Evolutionary conservation across 2,797 vertebrate species (phyloP), one percentile per base, ranked within the genome.

Genomic region (Knipowitschia caucasica): DNA sequence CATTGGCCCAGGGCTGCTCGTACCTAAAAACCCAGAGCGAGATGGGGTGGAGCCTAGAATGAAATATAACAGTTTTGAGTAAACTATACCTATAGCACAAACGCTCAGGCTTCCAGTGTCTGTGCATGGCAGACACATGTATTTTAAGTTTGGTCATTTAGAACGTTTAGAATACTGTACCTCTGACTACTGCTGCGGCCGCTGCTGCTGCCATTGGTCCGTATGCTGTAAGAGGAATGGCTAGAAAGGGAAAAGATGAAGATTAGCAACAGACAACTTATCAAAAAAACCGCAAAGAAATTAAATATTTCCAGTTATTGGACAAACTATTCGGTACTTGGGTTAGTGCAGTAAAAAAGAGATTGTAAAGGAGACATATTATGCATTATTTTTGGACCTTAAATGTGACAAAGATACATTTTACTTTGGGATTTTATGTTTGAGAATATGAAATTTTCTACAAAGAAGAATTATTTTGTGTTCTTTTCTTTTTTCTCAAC

Each of bases 1-100:
- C 94, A 99, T 98, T 1, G 96, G 95, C 43, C 96, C 97, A 0
- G 97, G 97, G 82, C 97, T 99, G 89, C 94, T 99, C 42, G 97
- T 96, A 62, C 97, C 94, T 82, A 98, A 90, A 82, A 98, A 99
- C 30, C 95, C 96, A 78, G 96, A 88, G 84, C 96, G 95, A 82
- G 93, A 95, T 2, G 94, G 93, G 62, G 89, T 93, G 44, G 95
- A 94, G 83, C 95, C 96, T 91, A 38, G 30, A 91, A 55, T 61
- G 68, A 56, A 53, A 45, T 11, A 18, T 46, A 15, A 47, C 26
- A 33, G 29, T 33, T 14, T 14, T 27, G 34, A 36, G 15, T 36
- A 18, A n/a, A 11, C 10, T 20, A 30, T 31, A 3, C 20, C 11
- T n/a, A 8, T 20, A 47, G 5, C 26, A 47, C 18, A 47, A 30